Conservation (phyloP, 1,140 invertebrate species). For the Bombus confusus region DNA sequence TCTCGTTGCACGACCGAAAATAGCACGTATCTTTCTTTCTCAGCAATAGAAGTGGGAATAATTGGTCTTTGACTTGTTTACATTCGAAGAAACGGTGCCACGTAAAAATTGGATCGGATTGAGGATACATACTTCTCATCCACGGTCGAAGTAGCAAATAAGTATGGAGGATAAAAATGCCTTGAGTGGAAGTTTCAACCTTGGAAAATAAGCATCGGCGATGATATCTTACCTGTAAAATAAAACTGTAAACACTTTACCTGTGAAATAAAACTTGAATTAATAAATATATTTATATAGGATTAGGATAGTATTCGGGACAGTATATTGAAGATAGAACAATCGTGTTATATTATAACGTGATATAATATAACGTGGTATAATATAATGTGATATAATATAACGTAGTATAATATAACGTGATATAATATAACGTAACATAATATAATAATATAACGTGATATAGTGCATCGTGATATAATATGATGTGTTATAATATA, state of each 20-base stretch:
- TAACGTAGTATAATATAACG: too few species aligned
- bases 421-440: too few species aligned
- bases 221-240: not conserved
- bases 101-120: not conserved
- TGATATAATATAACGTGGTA: too few species aligned
- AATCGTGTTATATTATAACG: too few species aligned
- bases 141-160: not conserved
- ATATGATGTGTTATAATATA: too few species aligned
- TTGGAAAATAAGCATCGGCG: not conserved
- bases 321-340: too few species aligned
- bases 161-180: conserved; percentile 13
- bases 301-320: not conserved
- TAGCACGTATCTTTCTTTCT: conserved; percentile 28
- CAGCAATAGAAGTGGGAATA: conserved; percentile 7
- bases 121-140: not conserved
- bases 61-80: conserved; percentile 38
- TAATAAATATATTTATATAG: not conserved
- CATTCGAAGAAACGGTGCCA: conserved; percentile 30
- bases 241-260: not conserved
- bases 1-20: not conserved
- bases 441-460: too few species aligned
- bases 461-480: too few species aligned
- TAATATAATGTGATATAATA: too few species aligned
- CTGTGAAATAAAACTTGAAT: not conserved
- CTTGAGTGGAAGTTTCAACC: not conserved